Evolutionary conservation across 2,888 invertebrate genomes (phyloP), one percentile per base, ranked within the genome.

Genomic region (Punctoribates punctum): DNA sequence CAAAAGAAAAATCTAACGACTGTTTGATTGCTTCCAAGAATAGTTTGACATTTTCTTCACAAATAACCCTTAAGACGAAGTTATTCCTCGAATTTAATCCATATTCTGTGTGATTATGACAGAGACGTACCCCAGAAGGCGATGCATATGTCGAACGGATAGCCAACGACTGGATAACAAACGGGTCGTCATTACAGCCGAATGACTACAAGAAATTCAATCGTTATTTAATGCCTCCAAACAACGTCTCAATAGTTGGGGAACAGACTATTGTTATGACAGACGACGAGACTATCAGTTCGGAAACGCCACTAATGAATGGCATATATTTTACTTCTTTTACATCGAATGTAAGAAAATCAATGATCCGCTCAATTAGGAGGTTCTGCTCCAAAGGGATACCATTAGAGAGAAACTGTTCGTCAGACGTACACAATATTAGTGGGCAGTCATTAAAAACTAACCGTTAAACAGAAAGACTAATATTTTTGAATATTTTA

Each of bases 281-380:
- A n/a, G 73, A 76, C 62, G 76, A 76, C 57, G 73, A 76, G 23
- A 20, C 60, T 6, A 60, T 73, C 60, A 73, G 38, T 60, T 51
- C 25, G 17, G 76, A 76, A 42, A 76, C 76, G 34, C 76, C 76
- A 1, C 73, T 76, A 57, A 76, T 76, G 29, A 76, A 76, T 46
- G 76, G 76, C 23, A 73, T 76, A 34, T 76, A 73, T 42, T 76
- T 60, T 11, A 67, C 67, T 13, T 38, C 67, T 38, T 67, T 38
- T 29, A 67, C 67, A n/a, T 38, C 67, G 15, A 67, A 67, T 38
- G 67, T 65, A 65, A 29, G 27, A 9, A 27, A 48, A 48, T 17
- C 15, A 48, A 34, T 34, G 34, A 34, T 34, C 34, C 34, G 3
- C 3, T 34, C 34, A 34, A 34, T 34, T 34, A 34, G 8, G 34